Evolutionary conservation across 2,888 invertebrate genomes (phyloP).

Genomic region (Andrena camellia): DNA sequence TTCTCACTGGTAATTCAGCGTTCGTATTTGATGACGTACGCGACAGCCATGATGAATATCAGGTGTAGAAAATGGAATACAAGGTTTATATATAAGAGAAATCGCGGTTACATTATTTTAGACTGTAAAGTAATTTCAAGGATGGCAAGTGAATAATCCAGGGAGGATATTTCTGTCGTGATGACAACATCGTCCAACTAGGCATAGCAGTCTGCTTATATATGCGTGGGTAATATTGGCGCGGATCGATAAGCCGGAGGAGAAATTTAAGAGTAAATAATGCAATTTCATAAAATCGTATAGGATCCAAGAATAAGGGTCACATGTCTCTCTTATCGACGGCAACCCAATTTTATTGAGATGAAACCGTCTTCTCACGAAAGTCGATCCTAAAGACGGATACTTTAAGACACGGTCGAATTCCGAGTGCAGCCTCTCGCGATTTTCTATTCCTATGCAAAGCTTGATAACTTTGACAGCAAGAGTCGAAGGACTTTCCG

Average conservation of each 20-base stretch:
- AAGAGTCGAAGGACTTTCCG: constrained; percentile 17
- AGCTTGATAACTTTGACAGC: constrained; percentile 48
- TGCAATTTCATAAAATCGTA: neutral
- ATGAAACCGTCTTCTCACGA: constrained; percentile 38
- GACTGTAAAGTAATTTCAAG: no score
- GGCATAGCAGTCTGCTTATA: no score
- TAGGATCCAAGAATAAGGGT: constrained; percentile 15
- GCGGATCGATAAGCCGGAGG: no score
- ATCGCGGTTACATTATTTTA: no score
- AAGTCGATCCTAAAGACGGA: constrained; percentile 34
- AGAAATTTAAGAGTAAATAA: neutral
- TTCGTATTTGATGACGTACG: neutral
- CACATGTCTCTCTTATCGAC: constrained; percentile 3
- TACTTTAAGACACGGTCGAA: constrained; percentile 29
- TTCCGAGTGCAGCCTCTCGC: constrained; percentile 24
- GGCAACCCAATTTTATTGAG: constrained; percentile 39
- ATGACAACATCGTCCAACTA: no score
- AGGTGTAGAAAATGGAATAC: neutral
- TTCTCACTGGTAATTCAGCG: neutral
- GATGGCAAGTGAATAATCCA: no score
- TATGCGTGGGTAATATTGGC: no score
- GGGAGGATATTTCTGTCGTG: no score
- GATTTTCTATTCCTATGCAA: constrained; percentile 59
- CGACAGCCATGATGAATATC: neutral
- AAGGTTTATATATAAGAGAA: no score